Base-by-base conservation (phyloP, 1,140 invertebrate species). In the Drosophila simulans region DNA sequence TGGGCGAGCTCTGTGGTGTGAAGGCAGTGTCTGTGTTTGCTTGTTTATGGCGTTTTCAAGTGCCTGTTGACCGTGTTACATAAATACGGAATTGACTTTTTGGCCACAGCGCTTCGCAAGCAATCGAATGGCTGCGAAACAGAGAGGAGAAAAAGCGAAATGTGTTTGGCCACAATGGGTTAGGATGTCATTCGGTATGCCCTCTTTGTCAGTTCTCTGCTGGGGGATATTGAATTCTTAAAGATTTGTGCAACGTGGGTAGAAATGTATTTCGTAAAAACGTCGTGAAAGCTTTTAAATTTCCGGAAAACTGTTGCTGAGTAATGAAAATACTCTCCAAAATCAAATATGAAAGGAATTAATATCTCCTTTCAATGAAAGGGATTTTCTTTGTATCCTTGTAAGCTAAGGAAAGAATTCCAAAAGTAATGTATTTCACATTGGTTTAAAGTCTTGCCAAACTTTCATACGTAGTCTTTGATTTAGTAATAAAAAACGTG, bases 41-140 rank as follows among this genome's bases (percentile, higher is more conserved):
- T 88, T 83, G 83, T 86, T 86, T 86, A 86, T 86, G 75, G 75
- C 59, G 42, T 73, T 72, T 83, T 52, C 79, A 83, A 86, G 66
- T 83, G 83, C 65, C 79, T 64, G 79, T 72, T 83, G 83, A 79
- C 83, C 83, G 75, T 82, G 83, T 60, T 82, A 78, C 84, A 86
- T 86, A 86, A 86, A 86, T 88, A 83, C 83, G 52, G 81, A 88
- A 86, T 86, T 86, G 83, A 79, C 83, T 86, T 88, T 83, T 52
- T 83, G 76, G 79, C 56, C 70, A 71, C 51, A 70, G 55, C 52
- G 55, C 49, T 59, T 52, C 46, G 46, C 63, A 68, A 77, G 79
- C 65, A 76, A 88, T 83, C 84, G 79, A 88, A 88, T 88, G 54
- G 15, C 58, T 57, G 31, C 46, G 48, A 40, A 46, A 15, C 55